phyloP scores from a whole-genome alignment of 2,888 invertebrate species.

The Sinotaia quadrata region DNA sequence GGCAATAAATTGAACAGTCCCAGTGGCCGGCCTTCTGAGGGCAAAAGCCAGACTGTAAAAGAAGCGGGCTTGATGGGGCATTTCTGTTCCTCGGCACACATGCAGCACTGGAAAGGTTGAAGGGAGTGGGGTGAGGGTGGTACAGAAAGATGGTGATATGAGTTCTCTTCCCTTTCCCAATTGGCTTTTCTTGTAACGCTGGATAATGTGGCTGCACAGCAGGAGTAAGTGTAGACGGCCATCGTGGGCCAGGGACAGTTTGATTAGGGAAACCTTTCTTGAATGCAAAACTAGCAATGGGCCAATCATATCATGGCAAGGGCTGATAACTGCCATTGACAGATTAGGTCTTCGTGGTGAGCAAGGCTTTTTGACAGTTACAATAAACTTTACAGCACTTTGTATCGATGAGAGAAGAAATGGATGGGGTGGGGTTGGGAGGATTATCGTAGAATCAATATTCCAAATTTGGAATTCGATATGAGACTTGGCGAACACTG shows the following conservation, averaged over 20 bases:
- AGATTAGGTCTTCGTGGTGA: conserved; percentile 12
- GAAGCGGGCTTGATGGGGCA: not conserved
- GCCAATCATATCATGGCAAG: not conserved
- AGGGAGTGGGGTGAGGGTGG: not conserved
- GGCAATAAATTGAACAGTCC: not conserved
- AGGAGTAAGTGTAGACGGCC: not conserved
- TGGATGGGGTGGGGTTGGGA: not conserved
- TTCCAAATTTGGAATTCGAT: too few relatives aligned
- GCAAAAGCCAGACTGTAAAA: not conserved
- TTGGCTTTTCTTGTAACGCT: not conserved
- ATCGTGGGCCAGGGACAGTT: conserved; percentile 6
- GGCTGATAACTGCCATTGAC: conserved; percentile 12
- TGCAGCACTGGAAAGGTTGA: too few relatives aligned
- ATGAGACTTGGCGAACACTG: too few relatives aligned
- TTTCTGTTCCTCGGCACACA: not conserved
- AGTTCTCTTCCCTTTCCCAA: not conserved
- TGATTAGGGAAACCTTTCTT: conserved; percentile 15
- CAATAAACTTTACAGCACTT: too few relatives aligned
- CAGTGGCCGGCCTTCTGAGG: not conserved
- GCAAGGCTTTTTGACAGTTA: too few relatives aligned
- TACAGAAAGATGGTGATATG: not conserved
- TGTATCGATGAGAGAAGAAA: not conserved
- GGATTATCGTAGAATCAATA: too few relatives aligned
- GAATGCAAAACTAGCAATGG: not conserved
- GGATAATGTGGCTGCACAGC: not conserved